These are phyloP conservation scores for Sula dactylatra DNA, from an alignment of 2,113 vertebrate species.

Conservation along the genomic window DNA sequence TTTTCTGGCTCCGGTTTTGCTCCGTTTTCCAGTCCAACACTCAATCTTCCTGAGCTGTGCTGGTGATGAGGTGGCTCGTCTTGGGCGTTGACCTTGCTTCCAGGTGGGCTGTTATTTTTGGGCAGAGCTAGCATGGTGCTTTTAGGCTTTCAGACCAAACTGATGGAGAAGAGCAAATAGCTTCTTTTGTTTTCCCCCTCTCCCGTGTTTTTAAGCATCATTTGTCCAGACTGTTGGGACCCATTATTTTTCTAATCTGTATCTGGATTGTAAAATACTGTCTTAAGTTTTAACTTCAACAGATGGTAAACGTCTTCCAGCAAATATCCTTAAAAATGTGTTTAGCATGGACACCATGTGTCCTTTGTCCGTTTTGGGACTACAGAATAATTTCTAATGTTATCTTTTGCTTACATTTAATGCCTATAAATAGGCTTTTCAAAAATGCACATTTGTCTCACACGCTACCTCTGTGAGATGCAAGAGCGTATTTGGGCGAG, in stretches of 20 bases:
- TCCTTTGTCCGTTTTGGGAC: not conserved
- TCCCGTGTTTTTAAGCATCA: not conserved
- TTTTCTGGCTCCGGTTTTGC: not conserved
- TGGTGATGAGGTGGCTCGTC: not conserved
- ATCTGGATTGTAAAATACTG: not conserved
- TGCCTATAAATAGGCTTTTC: not conserved
- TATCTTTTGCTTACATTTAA: not conserved
- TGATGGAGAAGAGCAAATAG: not conserved
- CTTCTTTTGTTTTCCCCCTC: not conserved
- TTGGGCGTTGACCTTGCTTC: not conserved
- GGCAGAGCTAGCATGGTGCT: not conserved
- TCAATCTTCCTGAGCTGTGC: not conserved
- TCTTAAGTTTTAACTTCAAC: not conserved
- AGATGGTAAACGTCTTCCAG: not conserved
- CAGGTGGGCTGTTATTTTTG: not conserved
- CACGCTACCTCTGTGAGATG: not conserved
- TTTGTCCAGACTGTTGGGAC: not conserved
- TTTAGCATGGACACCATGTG: not conserved
- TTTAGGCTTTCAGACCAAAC: not conserved
- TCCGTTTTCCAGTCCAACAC: not conserved
- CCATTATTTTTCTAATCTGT: not conserved
- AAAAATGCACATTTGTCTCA: not conserved
- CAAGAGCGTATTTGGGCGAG: not conserved
- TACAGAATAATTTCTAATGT: not conserved
- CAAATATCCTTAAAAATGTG: not conserved